Base-by-base conservation (phyloP, 37 sponge, comb jelly and placozoan genomes). In the Eunapius fragilis region DNA sequence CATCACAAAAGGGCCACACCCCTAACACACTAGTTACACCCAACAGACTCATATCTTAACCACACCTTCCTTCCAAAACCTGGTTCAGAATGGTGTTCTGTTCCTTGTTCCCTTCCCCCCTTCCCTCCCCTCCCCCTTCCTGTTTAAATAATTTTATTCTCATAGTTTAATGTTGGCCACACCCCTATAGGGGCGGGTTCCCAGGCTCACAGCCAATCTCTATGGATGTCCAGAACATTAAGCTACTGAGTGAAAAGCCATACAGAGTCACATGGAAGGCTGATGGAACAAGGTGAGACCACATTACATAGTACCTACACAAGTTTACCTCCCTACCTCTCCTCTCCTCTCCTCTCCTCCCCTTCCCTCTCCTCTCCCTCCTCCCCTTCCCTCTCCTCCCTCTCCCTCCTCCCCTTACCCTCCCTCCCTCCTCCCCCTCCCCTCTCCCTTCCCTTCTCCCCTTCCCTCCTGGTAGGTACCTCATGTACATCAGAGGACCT, bases 251-350 rank as follows among this genome's bases (percentile, higher is more conserved):
- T 31, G 77, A 91, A 33, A 89, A 82, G 75, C 94, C 96, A 3
- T 98, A 97, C 83, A 37, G 92, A 68, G 99, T 98, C 45, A 95
- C 94, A 69, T 98, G 99, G 99, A 98, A 98, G 79, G 99, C 99
- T 33, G 97, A 98, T 48, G 99, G 99, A 37, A 95, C 94, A 36
- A 91, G 99, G 96, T 93, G 13, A 23, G 85, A 41, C 48, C n/a
- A 84, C 67, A 73, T 58, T 26, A 30, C 26, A 31, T 68, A 30
- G 68, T 48, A 68, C 37, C 67, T n/a, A 41, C 13, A 0, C 34
- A 25, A 27, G 13, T 45, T 2, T 70, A 24, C 71, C 35, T 71
- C 35, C 23, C 2, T 68, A 11, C 71, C 71, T 28, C 71, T 25
- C 70, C 71, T 31, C 41, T 28, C 41, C 37, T 37, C 34, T 7